Base-by-base conservation (phyloP, 2,888 invertebrate genomes). In the Scaptomyza caliginosa region DNA sequence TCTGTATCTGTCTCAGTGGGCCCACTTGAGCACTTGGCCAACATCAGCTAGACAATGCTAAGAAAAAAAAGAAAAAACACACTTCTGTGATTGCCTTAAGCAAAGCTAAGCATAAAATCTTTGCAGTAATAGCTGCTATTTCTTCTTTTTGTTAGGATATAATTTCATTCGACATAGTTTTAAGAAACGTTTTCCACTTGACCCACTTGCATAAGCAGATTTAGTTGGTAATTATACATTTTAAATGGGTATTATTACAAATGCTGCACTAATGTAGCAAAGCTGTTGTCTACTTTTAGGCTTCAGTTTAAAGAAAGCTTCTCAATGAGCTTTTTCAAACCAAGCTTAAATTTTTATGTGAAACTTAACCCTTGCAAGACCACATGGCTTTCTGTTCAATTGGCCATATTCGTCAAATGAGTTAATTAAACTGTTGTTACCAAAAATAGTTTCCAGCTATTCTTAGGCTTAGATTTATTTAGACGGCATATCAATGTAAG, bases 191-290 rank as follows among this genome's bases (percentile, higher is more conserved):
- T 48, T 30, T 46, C 40, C 13, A 36, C 59, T 67, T 69, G 70
- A 73, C 68, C 68, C 49, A 62, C 36, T 68, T 60, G 62, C 24
- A 49, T 19, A 42, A 68, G 45, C 21, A n/a, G 40, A 42, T 43
- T 64, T 54, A 7, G 16, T 26, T 7, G 16, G 23, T 36, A 16
- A 32, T 59, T 16, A 30, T 40, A 32, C 7, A 2, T 32, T 24
- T 5, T 10, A 7, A 26, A 19, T 26, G 19, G 11, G 4, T n/a
- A 1, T 8, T 34, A 17, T 10, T 34, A 19, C 16, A 6, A 30
- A 11, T 28, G 17, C n/a, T 7, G 8, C 24, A 2, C 8, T 4
- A 0, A 11, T 8, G 21, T 16, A 26, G 4, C 7, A 10, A 4
- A 38, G 24, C 0, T 3, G 26, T 48, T 19, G 64, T 8, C 34